Conservation (phyloP, 2,797 vertebrate species). For the Lagorchestes hirsutus region DNA sequence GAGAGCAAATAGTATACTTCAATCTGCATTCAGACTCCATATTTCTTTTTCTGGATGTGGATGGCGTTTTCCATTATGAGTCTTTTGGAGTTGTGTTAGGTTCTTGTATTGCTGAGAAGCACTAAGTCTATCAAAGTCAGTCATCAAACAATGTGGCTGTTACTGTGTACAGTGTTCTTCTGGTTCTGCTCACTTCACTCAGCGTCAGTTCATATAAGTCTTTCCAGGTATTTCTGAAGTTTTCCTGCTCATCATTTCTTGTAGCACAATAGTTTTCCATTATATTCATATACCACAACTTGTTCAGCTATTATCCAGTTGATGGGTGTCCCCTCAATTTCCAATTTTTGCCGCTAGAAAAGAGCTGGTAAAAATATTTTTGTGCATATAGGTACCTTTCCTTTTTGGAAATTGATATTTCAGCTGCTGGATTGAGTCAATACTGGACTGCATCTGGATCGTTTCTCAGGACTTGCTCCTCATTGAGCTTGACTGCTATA, state of each 20-base stretch:
- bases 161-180: background rate
- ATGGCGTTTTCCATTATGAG: too few species aligned
- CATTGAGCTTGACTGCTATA: too few species aligned
- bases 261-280: background rate
- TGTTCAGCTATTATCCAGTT: background rate
- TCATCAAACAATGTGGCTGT: background rate
- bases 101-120: too few species aligned
- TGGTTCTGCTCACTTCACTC: background rate
- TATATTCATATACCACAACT: background rate
- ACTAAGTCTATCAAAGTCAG: too few species aligned
- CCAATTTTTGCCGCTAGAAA: background rate
- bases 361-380: background rate
- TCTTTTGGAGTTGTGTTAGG: too few species aligned
- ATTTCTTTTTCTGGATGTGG: too few species aligned
- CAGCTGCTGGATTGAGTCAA: too few species aligned
- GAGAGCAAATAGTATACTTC: too few species aligned
- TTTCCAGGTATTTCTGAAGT: background rate
- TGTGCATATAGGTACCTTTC: background rate
- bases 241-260: background rate
- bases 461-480: too few species aligned
- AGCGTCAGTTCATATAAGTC: background rate
- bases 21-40: too few species aligned
- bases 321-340: background rate
- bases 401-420: too few species aligned
- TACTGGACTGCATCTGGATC: too few species aligned